Base-by-base conservation (phyloP, 1,140 invertebrate genomes). In the Macrostomum lignano region DNA sequence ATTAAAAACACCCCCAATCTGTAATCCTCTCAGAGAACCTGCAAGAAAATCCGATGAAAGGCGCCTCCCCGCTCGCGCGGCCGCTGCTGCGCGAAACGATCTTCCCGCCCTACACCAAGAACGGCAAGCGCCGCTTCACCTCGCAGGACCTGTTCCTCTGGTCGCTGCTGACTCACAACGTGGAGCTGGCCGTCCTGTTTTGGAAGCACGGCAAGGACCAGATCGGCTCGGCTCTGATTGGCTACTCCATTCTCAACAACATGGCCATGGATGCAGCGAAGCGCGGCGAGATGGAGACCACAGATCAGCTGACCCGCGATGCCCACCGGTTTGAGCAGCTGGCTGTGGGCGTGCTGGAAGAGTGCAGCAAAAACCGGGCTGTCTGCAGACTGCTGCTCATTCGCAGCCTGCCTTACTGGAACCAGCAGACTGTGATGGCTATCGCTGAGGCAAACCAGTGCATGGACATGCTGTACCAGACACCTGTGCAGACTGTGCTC, bases 91-190 rank as follows among this genome's bases (percentile, higher is more conserved):
- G n/a, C n/a, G n/a, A n/a, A n/a, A n/a, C 26, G 3, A 9, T 28
- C 26, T 9, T 15, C 19, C 26, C 26, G 9, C 15, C 9, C 5
- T 15, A 17, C 15, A 28, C 15, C 19, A 28, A 9, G 19, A 9
- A 28, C 3, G 19, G 19, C 15, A 14, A 28, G 9, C 15, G 15
- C 5, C 15, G 15, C 5, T 28, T 15, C 19, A 28, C 26, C 19
- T 14, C 15, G 19, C 46, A 49, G 29, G 56, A 60, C 35, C 42
- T 61, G 13, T 58, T 61, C 34, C 39, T 61, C 10, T 61, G 57
- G 57, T 40, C 51, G 7, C 43, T 59, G 2, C 36, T 61, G 7
- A 53, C 51, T 40, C 46, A 49, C 30, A 42, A 49, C 30, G 46
- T 42, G 23, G 47, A 51, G 23, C 37, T 61, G 38, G 46, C 55